Evolutionary conservation across 2,888 invertebrate species (phyloP).

Genomic region (Eulithis prunata): DNA sequence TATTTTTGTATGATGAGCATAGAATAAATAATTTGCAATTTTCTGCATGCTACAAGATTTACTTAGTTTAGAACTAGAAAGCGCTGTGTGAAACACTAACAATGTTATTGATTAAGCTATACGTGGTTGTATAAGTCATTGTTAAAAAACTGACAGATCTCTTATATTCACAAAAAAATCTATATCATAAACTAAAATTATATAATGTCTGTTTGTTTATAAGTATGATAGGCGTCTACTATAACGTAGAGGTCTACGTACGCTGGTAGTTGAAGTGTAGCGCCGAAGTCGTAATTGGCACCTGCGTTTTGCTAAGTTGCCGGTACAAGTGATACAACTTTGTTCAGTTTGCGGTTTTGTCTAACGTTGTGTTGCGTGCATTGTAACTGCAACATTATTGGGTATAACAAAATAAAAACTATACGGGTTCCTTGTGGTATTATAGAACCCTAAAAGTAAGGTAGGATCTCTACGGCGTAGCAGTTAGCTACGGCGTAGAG

Average conservation of each 20-base stretch:
- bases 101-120: too few relatives aligned
- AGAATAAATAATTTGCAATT: too few relatives aligned
- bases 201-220: too few relatives aligned
- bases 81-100: too few relatives aligned
- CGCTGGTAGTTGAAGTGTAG: constrained; percentile 14
- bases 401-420: constrained; percentile 1
- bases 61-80: too few relatives aligned
- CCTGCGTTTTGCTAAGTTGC: constrained; percentile 68
- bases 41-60: too few relatives aligned
- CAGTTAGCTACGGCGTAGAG: constrained; percentile 1
- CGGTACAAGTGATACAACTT: constrained; percentile 50
- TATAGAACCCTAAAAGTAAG: background rate
- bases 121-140: too few relatives aligned
- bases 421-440: too few relatives aligned
- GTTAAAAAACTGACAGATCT: too few relatives aligned
- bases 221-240: background rate
- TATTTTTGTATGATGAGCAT: too few relatives aligned
- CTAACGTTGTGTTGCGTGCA: constrained; percentile 18
- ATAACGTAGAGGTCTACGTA: constrained; percentile 5
- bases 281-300: constrained; percentile 68
- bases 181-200: too few relatives aligned
- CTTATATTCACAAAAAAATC: too few relatives aligned
- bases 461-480: background rate
- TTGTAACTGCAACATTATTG: constrained; percentile 18
- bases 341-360: constrained; percentile 35